These are phyloP conservation scores for Aleiodes alternator DNA, from an alignment of 2,888 invertebrate genomes.

Conservation along the genomic window DNA sequence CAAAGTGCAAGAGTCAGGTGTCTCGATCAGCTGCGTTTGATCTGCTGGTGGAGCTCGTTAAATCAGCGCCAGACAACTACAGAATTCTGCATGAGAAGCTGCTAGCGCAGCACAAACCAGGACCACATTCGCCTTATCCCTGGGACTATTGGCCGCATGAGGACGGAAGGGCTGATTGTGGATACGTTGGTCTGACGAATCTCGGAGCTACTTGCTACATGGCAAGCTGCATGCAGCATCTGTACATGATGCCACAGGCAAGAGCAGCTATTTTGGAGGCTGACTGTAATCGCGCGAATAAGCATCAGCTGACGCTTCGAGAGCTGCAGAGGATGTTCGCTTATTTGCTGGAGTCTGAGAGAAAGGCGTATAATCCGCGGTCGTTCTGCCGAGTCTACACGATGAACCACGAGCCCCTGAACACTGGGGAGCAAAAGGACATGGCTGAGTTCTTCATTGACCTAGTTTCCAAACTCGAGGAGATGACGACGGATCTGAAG, in stretches of 20 bases:
- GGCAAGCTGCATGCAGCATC: conserved; percentile 98
- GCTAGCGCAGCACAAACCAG: conserved; percentile 90
- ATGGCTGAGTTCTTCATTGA: conserved; percentile 99
- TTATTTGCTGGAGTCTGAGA: conserved; percentile 93
- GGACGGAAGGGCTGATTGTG: conserved; percentile 94
- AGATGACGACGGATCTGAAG: conserved; percentile 94
- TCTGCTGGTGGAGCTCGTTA: conserved; percentile 90
- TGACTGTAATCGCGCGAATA: conserved; percentile 83
- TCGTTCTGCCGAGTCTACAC: conserved; percentile 97
- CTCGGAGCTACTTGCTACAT: conserved; percentile 98
- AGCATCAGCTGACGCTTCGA: conserved; percentile 88
- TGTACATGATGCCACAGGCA: conserved; percentile 98
- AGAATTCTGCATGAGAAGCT: conserved; percentile 88
- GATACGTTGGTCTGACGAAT: conserved; percentile 95
- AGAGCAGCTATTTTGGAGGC: conserved; percentile 88
- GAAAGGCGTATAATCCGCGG: conserved; percentile 96
- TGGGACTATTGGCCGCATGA: conserved; percentile 99
- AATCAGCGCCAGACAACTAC: conserved; percentile 91
- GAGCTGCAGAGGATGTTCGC: conserved; percentile 98
- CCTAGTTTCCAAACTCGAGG: conserved; percentile 95
- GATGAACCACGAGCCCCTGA: conserved; percentile 97
- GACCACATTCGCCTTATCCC: conserved; percentile 89
- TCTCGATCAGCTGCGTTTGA: conserved; percentile 95
- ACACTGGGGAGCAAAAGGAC: conserved; percentile 97
- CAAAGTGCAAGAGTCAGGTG: conserved; percentile 94